These are phyloP conservation scores for Cyprinodon variegatus DNA, from an alignment of 2,113 vertebrate species.

Conservation along the genomic window DNA sequence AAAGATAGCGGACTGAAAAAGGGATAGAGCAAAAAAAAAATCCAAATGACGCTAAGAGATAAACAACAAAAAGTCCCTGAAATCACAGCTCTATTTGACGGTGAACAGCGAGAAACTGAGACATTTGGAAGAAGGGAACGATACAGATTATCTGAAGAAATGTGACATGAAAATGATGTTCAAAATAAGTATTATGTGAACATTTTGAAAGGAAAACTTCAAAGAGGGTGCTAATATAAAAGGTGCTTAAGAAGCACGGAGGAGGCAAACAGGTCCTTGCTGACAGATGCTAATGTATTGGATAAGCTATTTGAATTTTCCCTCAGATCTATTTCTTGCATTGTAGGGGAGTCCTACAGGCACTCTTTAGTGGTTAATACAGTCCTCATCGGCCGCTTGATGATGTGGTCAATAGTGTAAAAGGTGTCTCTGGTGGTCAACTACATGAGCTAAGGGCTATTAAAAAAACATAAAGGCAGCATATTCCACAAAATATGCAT, in stretches of 20 bases:
- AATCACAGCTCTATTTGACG: constrained; percentile 20
- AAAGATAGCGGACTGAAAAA: constrained; percentile 38
- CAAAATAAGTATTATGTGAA: not conserved
- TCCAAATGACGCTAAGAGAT: constrained; percentile 48
- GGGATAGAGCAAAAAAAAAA: constrained; percentile 52
- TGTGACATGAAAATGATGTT: too few relatives aligned
- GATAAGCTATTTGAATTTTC: not conserved
- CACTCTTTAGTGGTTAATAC: too few relatives aligned
- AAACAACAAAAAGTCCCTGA: constrained; percentile 31
- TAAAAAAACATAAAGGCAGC: too few relatives aligned
- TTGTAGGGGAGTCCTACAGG: not conserved
- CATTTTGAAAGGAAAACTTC: not conserved
- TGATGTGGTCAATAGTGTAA: not conserved
- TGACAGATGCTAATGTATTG: not conserved
- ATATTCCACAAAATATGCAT: too few relatives aligned
- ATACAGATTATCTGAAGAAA: not conserved
- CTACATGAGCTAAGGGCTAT: too few relatives aligned
- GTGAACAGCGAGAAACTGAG: constrained; percentile 7
- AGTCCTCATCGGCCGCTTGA: not conserved
- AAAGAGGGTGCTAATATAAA: too few relatives aligned
- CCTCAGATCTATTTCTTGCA: not conserved
- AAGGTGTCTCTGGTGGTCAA: not conserved
- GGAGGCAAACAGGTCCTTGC: too few relatives aligned
- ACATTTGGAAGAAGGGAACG: not conserved
- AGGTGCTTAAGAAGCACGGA: too few relatives aligned